Conservation (phyloP, 2,888 invertebrate genomes). For the Luperina testacea region DNA sequence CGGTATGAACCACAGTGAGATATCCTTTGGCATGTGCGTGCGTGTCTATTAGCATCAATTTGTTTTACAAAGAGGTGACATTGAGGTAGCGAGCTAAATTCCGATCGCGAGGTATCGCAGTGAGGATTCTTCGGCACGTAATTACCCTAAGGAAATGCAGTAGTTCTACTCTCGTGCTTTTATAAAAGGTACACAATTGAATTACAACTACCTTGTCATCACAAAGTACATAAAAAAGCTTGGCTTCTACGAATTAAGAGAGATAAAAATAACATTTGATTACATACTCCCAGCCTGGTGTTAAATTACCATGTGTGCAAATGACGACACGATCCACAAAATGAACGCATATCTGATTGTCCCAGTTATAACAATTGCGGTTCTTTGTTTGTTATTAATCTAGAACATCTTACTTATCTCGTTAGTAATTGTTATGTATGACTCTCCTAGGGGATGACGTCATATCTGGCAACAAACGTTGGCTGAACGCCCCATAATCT, state of each 20-base stretch:
- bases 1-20: too few relatives aligned
- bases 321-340: constrained; percentile 44
- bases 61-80: too few relatives aligned
- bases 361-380: constrained; percentile 41
- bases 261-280: constrained; percentile 33
- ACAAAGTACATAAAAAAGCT: constrained; percentile 3
- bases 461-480: constrained; percentile 39
- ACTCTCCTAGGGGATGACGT: constrained; percentile 22
- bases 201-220: constrained; percentile 3
- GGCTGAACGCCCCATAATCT: constrained; percentile 40
- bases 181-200: not conserved
- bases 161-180: not conserved
- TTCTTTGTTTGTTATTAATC: constrained; percentile 43
- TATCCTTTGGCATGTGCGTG: too few relatives aligned
- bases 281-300: constrained; percentile 8
- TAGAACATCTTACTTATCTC: constrained; percentile 46
- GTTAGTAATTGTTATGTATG: constrained; percentile 20
- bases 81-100: too few relatives aligned
- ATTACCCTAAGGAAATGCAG: not conserved
- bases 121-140: too few relatives aligned
- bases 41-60: too few relatives aligned
- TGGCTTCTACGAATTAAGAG: constrained; percentile 2
- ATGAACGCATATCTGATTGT: constrained; percentile 41
- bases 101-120: too few relatives aligned
- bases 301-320: constrained; percentile 10